Evolutionary conservation across 1,140 invertebrate genomes (phyloP), one percentile per base, ranked within the genome.

Genomic region (Drosophila navojoa): DNA sequence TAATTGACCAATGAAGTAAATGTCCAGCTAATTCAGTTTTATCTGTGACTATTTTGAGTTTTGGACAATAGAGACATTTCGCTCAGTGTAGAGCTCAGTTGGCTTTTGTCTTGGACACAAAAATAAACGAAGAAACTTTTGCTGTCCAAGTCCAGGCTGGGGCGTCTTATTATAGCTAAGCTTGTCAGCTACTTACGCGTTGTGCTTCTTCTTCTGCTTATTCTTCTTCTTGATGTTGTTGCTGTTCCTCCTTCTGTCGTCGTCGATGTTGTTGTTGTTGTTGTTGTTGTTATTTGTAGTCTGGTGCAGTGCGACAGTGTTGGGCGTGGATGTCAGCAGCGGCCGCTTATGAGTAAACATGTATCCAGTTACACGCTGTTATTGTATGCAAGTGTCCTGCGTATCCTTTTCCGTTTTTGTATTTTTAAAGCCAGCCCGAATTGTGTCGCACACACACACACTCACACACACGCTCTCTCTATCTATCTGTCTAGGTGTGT

Each of bases 161-260:
- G 61, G 66, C 71, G 76, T 86, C 82, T 86, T 86, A 86, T 86
- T 87, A 86, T 86, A 86, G 82, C 73, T 86, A 87, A 87, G 79
- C 76, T 84, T 71, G 42, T 45, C 40, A 38, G 78, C 78, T 89
- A 89, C 84, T 90, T 89, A 89, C 84, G 58, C 52, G 47, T 64
- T 68, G 57, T 52, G 64, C 35, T 70, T 57, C 73, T 68, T 71
- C 59, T 52, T 69, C 35, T 70, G 53, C 74, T 69, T 71, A 49
- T 25, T 42, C 5, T 45, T 16, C 15, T 16, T 44, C n/a, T 15
- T 44, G 47, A 70, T 52, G 15, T 66, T 67, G 61, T 64, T 63
- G 42, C 19, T 68, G 42, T 19, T 68, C 47, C 42, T 66, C 40
- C 66, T 57, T 47, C 27, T 55, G 25, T 22, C 22, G 27, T 10